These are phyloP conservation scores for Pandemis heparana DNA, from an alignment of 2,888 invertebrate species.

Conservation along the genomic window DNA sequence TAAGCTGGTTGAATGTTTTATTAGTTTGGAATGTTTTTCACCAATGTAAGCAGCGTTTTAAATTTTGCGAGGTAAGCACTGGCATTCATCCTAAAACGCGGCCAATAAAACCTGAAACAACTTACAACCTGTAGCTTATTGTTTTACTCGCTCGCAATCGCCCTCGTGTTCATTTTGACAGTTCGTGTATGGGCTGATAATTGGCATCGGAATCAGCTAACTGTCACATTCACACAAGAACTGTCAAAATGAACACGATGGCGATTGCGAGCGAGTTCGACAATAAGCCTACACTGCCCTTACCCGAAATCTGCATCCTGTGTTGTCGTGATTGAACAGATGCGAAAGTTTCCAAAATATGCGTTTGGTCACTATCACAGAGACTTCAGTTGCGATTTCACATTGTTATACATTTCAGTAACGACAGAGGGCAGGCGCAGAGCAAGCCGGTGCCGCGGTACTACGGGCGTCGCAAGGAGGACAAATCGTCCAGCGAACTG, in stretches of 20 bases:
- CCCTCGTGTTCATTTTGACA: no score
- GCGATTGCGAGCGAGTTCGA: no score
- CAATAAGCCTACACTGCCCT: no score
- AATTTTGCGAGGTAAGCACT: constrained; percentile 45
- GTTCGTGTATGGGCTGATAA: no score
- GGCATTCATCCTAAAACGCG: neutral
- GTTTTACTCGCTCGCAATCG: no score
- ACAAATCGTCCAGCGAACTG: constrained; percentile 79
- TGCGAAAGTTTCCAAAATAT: no score
- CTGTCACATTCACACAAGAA: no score
- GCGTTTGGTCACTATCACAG: neutral
- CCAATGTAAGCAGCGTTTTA: neutral
- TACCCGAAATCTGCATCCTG: neutral
- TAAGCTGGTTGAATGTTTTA: constrained; percentile 64
- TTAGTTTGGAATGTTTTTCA: constrained; percentile 38
- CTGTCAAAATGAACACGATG: no score
- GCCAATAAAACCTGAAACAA: neutral
- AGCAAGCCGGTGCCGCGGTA: constrained; percentile 70
- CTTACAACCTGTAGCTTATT: no score
- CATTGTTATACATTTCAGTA: constrained; percentile 45
- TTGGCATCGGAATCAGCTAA: no score
- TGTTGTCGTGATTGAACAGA: neutral
- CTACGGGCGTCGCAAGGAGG: constrained; percentile 79
- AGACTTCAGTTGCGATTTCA: neutral
- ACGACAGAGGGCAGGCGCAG: constrained; percentile 46